Percentiles rank a stretch among this genome's conserved stretches.
Evolutionary conservation across 2,888 invertebrate genomes (phyloP).

Genomic region (Nomada fabriciana): DNA sequence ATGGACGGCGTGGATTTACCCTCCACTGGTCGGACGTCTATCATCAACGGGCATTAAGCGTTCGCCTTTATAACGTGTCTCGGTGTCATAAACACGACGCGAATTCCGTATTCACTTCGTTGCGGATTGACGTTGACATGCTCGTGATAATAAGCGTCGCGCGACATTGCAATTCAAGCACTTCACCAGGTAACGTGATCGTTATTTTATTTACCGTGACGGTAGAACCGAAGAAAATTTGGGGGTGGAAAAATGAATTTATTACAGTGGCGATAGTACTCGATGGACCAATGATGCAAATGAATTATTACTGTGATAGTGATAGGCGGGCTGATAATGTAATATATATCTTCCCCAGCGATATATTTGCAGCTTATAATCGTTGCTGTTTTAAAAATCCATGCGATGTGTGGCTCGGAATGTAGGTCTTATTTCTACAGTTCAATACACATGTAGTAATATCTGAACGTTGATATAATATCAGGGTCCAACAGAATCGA

Average conservation of each 20-base stretch:
- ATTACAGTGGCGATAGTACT: too few species aligned
- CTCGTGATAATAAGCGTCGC: not conserved
- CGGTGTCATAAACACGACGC: slow-evolving; percentile 3
- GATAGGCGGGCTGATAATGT: not conserved
- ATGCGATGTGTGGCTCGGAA: not conserved
- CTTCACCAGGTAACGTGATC: not conserved
- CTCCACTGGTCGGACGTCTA: slow-evolving; percentile 1
- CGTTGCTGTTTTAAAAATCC: not conserved
- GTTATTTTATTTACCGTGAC: not conserved
- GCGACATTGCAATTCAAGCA: not conserved
- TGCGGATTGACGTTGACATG: slow-evolving; percentile 2
- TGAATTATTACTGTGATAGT: not conserved
- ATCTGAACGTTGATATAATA: slow-evolving; percentile 16
- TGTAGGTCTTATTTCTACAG: not conserved
- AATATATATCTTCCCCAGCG: not conserved
- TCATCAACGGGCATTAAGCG: slow-evolving; percentile 28
- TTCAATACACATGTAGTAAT: not conserved
- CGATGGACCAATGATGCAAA: too few species aligned
- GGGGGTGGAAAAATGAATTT: too few species aligned
- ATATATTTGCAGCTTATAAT: not conserved
- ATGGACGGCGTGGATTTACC: slow-evolving; percentile 15
- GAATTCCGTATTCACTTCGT: not conserved
- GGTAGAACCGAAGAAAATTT: too few species aligned
- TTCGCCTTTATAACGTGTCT: not conserved
- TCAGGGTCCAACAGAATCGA: not conserved